A percentile compares a stretch with the other conserved stretches of the same genome.
Conservation (phyloP, 2,797 vertebrate genomes). For the Furcifer pardalis region DNA sequence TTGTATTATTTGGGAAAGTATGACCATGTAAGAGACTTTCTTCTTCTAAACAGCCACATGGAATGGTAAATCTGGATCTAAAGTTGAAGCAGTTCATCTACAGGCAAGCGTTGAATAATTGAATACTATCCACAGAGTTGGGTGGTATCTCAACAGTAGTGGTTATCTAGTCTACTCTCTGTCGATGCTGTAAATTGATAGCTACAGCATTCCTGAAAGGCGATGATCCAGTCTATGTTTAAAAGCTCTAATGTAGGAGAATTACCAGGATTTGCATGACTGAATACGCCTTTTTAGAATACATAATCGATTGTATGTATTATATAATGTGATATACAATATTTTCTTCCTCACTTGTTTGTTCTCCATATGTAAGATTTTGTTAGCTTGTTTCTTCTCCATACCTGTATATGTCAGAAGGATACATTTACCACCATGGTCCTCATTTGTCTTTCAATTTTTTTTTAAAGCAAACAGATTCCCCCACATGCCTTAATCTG, state of each 20-base stretch:
- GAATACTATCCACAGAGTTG: no score
- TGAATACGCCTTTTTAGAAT: not conserved
- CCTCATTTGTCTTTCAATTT: not conserved
- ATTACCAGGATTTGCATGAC: not conserved
- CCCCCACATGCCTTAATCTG: conserved; percentile 1
- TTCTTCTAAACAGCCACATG: not conserved
- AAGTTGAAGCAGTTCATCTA: not conserved
- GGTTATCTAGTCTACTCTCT: no score
- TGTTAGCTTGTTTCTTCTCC: not conserved
- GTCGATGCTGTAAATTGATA: no score
- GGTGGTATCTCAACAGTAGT: no score
- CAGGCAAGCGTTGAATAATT: not conserved
- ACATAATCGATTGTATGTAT: not conserved
- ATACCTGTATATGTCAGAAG: not conserved
- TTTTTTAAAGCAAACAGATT: not conserved
- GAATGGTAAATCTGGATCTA: not conserved
- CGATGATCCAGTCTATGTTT: no score
- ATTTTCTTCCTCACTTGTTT: not conserved
- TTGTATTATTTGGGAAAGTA: not conserved
- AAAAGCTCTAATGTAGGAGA: no score
- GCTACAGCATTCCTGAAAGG: no score
- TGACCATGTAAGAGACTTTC: not conserved
- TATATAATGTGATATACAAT: not conserved
- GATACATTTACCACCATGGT: not conserved
- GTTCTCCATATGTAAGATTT: not conserved